Conservation (phyloP, 1,140 invertebrate species). For the honey bee (Apis mellifera) region DNA sequence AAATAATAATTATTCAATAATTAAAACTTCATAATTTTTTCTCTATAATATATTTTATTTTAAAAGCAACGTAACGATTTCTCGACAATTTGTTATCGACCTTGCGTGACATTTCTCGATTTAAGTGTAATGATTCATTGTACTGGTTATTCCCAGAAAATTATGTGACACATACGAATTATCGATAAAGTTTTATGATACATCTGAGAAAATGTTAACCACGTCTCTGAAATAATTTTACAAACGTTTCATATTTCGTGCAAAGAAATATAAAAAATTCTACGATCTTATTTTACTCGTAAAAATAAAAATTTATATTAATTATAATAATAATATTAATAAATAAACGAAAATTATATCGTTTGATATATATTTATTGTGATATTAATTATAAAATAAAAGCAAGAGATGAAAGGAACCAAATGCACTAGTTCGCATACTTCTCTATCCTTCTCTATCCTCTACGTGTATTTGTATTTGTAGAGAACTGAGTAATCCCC, state of each 20-base stretch:
- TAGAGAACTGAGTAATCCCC: constrained; percentile 14
- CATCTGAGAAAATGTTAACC: neutral
- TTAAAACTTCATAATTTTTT: neutral
- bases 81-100: neutral
- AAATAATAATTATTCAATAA: neutral
- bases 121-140: constrained; percentile 45
- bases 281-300: no score
- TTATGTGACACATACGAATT: constrained; percentile 39
- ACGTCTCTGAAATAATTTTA: no score
- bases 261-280: no score
- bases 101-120: constrained; percentile 35
- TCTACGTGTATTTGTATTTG: neutral
- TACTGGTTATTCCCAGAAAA: constrained; percentile 36
- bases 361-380: neutral
- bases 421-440: neutral
- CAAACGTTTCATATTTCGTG: no score
- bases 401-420: neutral
- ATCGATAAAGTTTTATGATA: constrained; percentile 45
- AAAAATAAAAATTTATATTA: no score
- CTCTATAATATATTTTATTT: neutral
- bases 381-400: neutral
- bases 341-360: neutral
- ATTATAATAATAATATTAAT: no score
- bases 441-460: neutral
- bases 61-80: neutral